Conservation (phyloP, 2,888 invertebrate genomes). For the Erebia epiphron region DNA sequence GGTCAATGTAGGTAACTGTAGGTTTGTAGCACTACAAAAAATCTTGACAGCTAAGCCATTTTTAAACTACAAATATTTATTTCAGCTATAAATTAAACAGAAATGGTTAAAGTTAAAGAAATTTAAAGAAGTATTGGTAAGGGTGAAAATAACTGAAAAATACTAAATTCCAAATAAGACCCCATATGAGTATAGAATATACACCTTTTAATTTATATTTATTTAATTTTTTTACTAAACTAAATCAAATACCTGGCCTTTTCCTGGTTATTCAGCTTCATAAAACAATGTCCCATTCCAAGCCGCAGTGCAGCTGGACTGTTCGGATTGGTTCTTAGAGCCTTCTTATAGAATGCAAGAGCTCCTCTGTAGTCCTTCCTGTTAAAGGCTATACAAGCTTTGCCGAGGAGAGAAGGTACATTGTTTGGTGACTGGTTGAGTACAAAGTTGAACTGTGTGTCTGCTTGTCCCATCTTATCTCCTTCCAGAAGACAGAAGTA, state of each 20-base stretch:
- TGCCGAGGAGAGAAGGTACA: conserved; percentile 98
- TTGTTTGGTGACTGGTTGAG: conserved; percentile 97
- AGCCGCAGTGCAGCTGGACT: conserved; percentile 98
- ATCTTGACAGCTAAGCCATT: too few relatives aligned
- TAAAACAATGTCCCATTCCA: conserved; percentile 99
- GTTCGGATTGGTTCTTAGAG: conserved; percentile 96
- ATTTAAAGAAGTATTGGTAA: too few relatives aligned
- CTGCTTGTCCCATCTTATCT: conserved; percentile 99
- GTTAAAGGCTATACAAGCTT: conserved; percentile 99
- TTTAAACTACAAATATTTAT: too few relatives aligned
- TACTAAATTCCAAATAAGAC: too few relatives aligned
- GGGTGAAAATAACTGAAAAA: too few relatives aligned
- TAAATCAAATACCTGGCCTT: conserved; percentile 88
- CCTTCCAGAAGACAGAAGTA: conserved; percentile 99
- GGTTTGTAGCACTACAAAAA: too few relatives aligned
- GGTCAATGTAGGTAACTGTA: too few relatives aligned
- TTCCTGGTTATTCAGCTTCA: conserved; percentile 96
- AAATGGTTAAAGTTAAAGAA: too few relatives aligned
- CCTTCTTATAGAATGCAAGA: conserved; percentile 98
- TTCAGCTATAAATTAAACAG: too few relatives aligned
- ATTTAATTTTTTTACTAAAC: background rate
- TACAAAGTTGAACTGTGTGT: conserved; percentile 99
- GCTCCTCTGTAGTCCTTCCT: conserved; percentile 98
- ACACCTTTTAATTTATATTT: background rate
- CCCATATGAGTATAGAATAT: too few relatives aligned